phyloP scores from a whole-genome alignment of 2,113 vertebrate genomes.

The Perccottus glenii region DNA sequence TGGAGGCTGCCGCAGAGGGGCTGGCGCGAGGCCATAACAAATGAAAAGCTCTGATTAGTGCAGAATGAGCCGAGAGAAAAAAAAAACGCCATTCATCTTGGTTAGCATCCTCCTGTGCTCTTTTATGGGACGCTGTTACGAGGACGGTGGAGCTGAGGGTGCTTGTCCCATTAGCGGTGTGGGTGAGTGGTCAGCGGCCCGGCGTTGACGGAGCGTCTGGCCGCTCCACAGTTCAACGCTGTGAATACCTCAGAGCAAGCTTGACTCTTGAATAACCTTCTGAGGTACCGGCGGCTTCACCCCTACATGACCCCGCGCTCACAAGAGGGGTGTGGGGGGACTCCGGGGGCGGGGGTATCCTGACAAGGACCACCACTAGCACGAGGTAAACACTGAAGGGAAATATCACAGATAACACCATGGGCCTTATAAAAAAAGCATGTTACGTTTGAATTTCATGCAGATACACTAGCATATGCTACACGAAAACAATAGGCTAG shows the following conservation, averaged over 20 bases:
- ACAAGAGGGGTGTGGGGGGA: conserved; percentile 70
- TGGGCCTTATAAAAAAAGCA: neutral
- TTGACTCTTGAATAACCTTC: conserved; percentile 85
- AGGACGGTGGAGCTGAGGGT: conserved; percentile 66
- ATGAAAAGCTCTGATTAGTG: conserved; percentile 83
- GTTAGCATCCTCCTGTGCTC: conserved; percentile 83
- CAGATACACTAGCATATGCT: too few relatives aligned
- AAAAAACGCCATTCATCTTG: conserved; percentile 82
- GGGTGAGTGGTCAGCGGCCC: conserved; percentile 72
- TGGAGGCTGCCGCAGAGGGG: conserved; percentile 72
- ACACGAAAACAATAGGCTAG: too few relatives aligned
- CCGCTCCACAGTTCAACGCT: conserved; percentile 72
- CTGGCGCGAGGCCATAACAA: conserved; percentile 71
- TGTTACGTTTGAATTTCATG: neutral
- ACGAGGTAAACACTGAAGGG: conserved; percentile 60
- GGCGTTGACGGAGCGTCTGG: conserved; percentile 75
- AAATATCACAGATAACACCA: conserved; percentile 12
- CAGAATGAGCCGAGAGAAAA: conserved; percentile 73
- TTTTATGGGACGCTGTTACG: conserved; percentile 79
- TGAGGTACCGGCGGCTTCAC: conserved; percentile 79
- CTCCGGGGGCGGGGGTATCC: conserved; percentile 70
- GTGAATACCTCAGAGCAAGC: conserved; percentile 74
- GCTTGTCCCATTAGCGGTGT: conserved; percentile 72
- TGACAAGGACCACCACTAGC: conserved; percentile 56
- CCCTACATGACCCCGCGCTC: conserved; percentile 81